phyloP scores from a whole-genome alignment of 1,140 invertebrate species.

The Microplitis mediator region DNA sequence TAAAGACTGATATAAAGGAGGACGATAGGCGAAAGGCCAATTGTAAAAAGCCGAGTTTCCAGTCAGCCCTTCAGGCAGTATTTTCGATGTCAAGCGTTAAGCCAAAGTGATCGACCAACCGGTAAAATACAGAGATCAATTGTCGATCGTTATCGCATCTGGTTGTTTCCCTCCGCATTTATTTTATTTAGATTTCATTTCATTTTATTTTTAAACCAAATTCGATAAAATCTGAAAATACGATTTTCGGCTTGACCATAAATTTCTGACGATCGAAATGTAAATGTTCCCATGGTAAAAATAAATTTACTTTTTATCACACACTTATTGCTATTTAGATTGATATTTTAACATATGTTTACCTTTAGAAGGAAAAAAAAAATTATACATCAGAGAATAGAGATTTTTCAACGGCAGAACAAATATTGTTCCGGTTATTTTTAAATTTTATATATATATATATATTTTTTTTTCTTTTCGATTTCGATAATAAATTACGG shows the following conservation, averaged over 20 bases:
- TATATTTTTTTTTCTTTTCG: not conserved
- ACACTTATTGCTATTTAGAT: constrained; percentile 16
- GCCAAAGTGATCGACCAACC: constrained; percentile 6
- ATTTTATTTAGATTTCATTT: not conserved
- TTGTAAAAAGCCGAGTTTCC: not conserved
- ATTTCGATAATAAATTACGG: not conserved
- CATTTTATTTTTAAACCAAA: not conserved
- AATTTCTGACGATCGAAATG: not conserved
- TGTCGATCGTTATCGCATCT: constrained; percentile 4
- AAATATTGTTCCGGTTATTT: too few relatives aligned
- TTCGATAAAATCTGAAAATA: constrained; percentile 5
- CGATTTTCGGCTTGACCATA: constrained; percentile 6
- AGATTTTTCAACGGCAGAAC: too few relatives aligned
- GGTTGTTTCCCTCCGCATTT: not conserved
- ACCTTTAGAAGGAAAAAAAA: not conserved
- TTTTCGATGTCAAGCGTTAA: constrained; percentile 10
- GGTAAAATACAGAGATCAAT: constrained; percentile 2
- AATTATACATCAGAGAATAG: not conserved
- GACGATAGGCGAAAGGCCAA: not conserved
- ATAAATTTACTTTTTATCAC: constrained; percentile 20
- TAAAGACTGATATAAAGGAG: not conserved
- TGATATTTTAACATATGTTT: not conserved
- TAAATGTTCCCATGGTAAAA: not conserved
- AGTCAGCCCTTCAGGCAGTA: not conserved
- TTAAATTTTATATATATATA: not conserved